Percentiles rank a stretch among this genome's conserved stretches.
Evolutionary conservation across 1,140 invertebrate genomes (phyloP).

Genomic region (Dreissena rostriformis): DNA sequence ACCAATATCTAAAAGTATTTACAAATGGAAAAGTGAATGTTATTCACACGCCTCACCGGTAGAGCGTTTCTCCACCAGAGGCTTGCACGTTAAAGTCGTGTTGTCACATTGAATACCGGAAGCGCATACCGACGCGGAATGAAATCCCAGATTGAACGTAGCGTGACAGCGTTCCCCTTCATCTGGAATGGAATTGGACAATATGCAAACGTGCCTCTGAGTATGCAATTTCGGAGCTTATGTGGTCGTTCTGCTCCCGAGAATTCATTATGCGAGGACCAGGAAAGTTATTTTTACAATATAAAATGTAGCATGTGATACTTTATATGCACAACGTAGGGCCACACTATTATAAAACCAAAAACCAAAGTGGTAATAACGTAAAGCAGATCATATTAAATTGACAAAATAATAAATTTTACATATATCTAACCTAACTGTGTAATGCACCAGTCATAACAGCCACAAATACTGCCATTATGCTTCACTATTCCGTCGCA

Average conservation of each 20-base stretch:
- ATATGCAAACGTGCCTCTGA: too few relatives aligned
- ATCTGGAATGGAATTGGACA: slow-evolving; percentile 24
- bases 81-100: slow-evolving; percentile 14
- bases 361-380: too few relatives aligned
- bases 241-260: not conserved
- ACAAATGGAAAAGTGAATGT: too few relatives aligned
- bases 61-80: too few relatives aligned
- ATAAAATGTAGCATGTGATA: too few relatives aligned
- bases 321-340: too few relatives aligned
- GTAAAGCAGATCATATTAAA: too few relatives aligned
- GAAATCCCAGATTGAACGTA: slow-evolving; percentile 44
- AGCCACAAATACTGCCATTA: slow-evolving; percentile 66
- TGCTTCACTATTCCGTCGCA: too few relatives aligned
- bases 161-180: slow-evolving; percentile 41
- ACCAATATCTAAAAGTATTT: too few relatives aligned
- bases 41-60: too few relatives aligned
- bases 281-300: not conserved
- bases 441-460: slow-evolving; percentile 59
- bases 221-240: not conserved
- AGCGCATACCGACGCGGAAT: slow-evolving; percentile 21
- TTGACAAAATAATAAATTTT: too few relatives aligned
- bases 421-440: slow-evolving; percentile 36
- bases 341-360: too few relatives aligned
- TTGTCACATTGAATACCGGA: slow-evolving; percentile 49
- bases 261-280: not conserved